These are phyloP conservation scores for Phylloscopus whistleri DNA, from an alignment of 2,113 vertebrate genomes.

Conservation along the genomic window DNA sequence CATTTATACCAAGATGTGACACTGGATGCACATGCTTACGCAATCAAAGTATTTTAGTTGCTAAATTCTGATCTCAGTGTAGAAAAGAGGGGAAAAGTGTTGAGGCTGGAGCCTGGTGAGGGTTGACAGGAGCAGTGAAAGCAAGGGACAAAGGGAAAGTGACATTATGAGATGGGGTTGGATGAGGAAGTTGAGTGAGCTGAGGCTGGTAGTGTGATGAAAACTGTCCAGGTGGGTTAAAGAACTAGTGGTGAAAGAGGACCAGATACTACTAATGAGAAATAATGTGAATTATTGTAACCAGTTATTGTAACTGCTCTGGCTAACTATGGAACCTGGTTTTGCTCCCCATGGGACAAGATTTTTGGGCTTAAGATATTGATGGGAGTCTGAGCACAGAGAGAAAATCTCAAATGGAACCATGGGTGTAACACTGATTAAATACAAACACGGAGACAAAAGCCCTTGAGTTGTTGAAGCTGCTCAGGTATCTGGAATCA, in stretches of 20 bases:
- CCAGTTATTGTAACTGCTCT: background rate
- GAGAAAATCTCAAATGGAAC: background rate
- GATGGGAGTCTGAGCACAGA: background rate
- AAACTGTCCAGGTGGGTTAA: background rate
- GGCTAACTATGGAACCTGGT: background rate
- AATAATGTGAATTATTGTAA: background rate
- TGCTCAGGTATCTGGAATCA: background rate
- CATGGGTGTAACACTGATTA: background rate
- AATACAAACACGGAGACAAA: background rate
- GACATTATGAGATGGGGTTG: background rate
- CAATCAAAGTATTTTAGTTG: background rate
- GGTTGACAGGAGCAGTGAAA: background rate
- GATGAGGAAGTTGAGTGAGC: background rate
- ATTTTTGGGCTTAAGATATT: background rate
- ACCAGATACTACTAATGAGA: background rate
- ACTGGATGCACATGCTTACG: background rate
- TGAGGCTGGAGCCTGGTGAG: background rate
- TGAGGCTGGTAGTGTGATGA: background rate
- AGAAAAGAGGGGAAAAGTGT: background rate
- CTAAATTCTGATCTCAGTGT: background rate
- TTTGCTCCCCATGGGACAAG: background rate
- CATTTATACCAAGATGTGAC: background rate
- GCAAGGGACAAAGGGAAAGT: background rate
- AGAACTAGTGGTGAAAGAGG: background rate
- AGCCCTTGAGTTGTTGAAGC: background rate